Conservation (phyloP, 2,797 vertebrate genomes). For the Hypotaenidia okinawae region DNA sequence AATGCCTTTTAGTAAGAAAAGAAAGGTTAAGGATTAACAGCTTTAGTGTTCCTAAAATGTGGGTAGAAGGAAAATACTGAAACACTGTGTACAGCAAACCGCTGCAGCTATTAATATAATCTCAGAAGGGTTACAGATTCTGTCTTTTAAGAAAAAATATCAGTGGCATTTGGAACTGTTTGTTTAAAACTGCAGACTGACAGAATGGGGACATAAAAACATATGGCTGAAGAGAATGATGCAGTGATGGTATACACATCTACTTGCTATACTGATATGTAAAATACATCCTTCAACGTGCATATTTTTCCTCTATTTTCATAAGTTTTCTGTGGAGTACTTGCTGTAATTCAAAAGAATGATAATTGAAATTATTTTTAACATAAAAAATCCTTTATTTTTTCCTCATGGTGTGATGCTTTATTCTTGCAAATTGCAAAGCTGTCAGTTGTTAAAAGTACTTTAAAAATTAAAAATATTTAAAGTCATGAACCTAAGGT, state of each 20-base stretch:
- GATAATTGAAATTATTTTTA: neutral
- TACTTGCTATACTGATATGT: slow-evolving; percentile 6
- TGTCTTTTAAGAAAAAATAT: slow-evolving; percentile 64
- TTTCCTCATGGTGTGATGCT: neutral
- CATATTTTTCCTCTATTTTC: neutral
- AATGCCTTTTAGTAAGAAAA: neutral
- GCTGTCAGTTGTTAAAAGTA: neutral
- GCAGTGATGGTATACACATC: neutral
- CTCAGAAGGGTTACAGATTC: slow-evolving; percentile 54
- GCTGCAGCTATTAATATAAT: slow-evolving; percentile 56
- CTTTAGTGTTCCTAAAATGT: neutral
- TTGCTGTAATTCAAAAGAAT: neutral
- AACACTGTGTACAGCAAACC: neutral
- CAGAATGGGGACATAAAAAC: slow-evolving; percentile 73
- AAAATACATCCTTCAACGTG: neutral
- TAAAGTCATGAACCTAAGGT: neutral
- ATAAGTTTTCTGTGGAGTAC: neutral
- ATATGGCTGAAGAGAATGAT: slow-evolving; percentile 19
- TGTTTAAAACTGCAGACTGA: slow-evolving; percentile 64
- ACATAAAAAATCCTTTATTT: neutral
- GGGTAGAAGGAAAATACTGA: neutral
- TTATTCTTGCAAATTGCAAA: neutral
- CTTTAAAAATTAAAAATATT: neutral
- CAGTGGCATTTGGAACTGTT: slow-evolving; percentile 65
- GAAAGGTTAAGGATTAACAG: slow-evolving; percentile 1